A percentile compares a stretch with the other conserved stretches of the same genome.
These are phyloP conservation scores for Caenorhabditis macrosperma DNA, from an alignment of 2,888 invertebrate species.

Conservation along the genomic window DNA sequence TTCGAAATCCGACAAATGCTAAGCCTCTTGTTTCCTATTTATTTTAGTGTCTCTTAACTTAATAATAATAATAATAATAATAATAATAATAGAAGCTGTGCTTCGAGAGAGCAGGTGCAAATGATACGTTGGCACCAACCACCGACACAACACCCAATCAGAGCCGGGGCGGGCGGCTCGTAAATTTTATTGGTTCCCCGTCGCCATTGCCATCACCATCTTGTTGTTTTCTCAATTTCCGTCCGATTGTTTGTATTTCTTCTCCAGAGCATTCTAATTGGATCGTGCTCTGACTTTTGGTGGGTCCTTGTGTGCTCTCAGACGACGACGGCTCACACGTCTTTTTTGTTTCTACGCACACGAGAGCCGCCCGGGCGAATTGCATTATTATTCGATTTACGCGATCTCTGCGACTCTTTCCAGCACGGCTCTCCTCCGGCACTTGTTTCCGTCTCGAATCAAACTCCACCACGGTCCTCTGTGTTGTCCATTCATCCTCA, in stretches of 20 bases:
- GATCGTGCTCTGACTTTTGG: constrained; percentile 33
- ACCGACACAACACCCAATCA: constrained; percentile 12
- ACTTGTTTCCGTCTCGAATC: background rate
- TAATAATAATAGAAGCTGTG: background rate
- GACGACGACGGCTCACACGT: constrained; percentile 2
- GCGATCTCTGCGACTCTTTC: constrained; percentile 20
- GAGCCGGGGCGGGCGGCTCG: background rate
- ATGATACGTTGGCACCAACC: constrained; percentile 26
- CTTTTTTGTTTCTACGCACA: constrained; percentile 48
- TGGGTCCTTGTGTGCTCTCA: constrained; percentile 10
- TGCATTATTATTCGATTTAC: constrained; percentile 54
- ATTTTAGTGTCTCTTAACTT: constrained; percentile 1
- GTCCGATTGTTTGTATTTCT: constrained; percentile 15
- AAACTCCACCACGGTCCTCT: background rate
- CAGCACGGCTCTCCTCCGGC: background rate
- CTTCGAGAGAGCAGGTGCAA: constrained; percentile 19
- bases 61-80: constrained; percentile 29
- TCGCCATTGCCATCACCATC: background rate
- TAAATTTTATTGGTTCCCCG: constrained; percentile 19
- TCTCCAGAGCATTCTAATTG: constrained; percentile 45
- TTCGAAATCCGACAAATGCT: constrained; percentile 26
- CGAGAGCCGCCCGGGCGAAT: constrained; percentile 30
- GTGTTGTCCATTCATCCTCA: background rate
- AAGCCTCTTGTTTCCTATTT: constrained; percentile 1
- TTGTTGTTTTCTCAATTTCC: constrained; percentile 7